phyloP scores from a whole-genome alignment of 2,888 invertebrate genomes.

The Drosophila nr. perissopoda region DNA sequence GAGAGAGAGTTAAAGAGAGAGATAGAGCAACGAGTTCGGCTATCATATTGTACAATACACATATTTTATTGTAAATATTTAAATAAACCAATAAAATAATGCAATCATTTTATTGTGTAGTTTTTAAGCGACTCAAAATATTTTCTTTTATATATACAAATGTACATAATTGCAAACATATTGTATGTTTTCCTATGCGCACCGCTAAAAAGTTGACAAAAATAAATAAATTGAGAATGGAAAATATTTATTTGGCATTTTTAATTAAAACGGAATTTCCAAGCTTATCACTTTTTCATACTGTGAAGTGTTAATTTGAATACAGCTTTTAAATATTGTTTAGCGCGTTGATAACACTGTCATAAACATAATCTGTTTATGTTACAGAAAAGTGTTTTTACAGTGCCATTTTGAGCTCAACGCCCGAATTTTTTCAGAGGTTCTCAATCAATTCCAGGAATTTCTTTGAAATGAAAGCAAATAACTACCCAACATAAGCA shows the following conservation, averaged over 20 bases:
- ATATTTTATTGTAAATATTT: slow-evolving; percentile 70
- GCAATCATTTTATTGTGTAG: slow-evolving; percentile 45
- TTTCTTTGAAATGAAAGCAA: background rate
- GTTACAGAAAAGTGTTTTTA: background rate
- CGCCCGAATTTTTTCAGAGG: background rate
- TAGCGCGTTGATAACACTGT: background rate
- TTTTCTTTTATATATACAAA: slow-evolving; percentile 10
- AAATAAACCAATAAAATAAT: slow-evolving; percentile 49
- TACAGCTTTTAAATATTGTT: background rate
- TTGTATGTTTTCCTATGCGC: slow-evolving; percentile 52
- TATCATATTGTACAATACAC: slow-evolving; percentile 44
- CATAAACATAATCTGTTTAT: background rate
- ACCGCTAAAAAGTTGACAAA: slow-evolving; percentile 33
- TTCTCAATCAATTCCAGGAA: no score
- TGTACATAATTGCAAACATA: slow-evolving; percentile 31
- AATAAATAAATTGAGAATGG: slow-evolving; percentile 48
- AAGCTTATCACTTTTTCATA: background rate
- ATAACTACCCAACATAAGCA: background rate
- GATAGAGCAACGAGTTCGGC: slow-evolving; percentile 9
- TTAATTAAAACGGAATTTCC: background rate
- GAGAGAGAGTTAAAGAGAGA: background rate
- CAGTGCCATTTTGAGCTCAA: slow-evolving; percentile 29
- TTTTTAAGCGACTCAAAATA: slow-evolving; percentile 47
- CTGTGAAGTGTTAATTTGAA: background rate
- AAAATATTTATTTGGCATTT: background rate